Conservation (phyloP, 2,888 invertebrate genomes). For the Eupithecia insigniata region DNA sequence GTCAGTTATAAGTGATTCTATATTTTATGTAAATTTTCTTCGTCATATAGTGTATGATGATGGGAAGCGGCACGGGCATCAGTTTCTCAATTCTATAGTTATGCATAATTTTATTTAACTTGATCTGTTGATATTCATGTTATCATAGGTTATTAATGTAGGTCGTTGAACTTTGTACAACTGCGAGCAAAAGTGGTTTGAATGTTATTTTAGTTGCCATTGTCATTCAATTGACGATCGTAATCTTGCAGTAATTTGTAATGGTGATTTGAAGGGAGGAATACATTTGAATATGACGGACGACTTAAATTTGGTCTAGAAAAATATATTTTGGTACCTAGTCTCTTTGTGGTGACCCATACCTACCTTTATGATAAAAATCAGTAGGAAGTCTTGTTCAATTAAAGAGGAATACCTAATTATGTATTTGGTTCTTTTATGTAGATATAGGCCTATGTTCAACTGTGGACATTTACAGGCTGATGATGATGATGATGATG, state of each 20-base stretch:
- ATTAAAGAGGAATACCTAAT: background rate
- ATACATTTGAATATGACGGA: constrained; percentile 24
- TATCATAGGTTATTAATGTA: constrained; percentile 66
- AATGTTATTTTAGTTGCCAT: constrained; percentile 45
- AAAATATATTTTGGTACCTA: constrained; percentile 5
- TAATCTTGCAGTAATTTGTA: constrained; percentile 32
- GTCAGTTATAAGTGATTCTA: background rate
- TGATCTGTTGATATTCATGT: constrained; percentile 64
- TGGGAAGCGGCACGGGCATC: background rate
- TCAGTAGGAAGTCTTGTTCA: background rate
- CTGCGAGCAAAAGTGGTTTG: constrained; percentile 58
- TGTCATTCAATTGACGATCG: constrained; percentile 48
- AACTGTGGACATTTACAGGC: too few relatives aligned
- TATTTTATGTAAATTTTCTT: background rate
- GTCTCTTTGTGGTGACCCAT: background rate
- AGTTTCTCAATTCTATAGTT: constrained; percentile 51
- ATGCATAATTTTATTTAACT: constrained; percentile 76
- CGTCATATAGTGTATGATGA: background rate
- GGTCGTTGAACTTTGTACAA: constrained; percentile 71
- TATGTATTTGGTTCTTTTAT: background rate
- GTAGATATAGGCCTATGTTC: too few relatives aligned
- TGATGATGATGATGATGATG: too few relatives aligned
- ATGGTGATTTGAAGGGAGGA: constrained; percentile 30
- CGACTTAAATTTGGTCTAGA: background rate
- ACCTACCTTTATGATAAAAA: background rate